A percentile compares a stretch with the other conserved stretches of the same genome.
phyloP scores from a whole-genome alignment of 2,113 vertebrate genomes.

The Condylura cristata region DNA sequence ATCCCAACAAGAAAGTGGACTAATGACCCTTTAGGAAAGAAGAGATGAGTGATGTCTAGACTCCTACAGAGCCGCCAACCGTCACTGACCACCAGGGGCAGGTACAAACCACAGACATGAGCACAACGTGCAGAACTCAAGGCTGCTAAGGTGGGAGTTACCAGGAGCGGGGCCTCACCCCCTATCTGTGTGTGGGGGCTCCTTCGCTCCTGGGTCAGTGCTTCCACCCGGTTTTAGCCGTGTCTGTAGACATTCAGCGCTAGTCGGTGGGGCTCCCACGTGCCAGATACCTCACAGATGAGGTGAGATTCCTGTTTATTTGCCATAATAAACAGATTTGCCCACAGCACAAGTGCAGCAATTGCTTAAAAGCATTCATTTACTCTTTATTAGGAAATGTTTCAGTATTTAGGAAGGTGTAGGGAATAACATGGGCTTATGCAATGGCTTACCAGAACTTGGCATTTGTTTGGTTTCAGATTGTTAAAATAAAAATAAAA shows the following conservation, averaged over 20 bases:
- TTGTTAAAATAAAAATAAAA: too few relatives aligned
- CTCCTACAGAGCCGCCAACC: too few relatives aligned
- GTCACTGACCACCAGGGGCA: rapidly evolving
- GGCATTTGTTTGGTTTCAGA: too few relatives aligned
- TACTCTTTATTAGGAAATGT: background rate
- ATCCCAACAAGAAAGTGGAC: background rate
- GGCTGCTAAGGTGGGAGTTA: rapidly evolving
- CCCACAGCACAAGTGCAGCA: background rate
- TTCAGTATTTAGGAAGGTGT: background rate
- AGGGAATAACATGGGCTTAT: background rate
- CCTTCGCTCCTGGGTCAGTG: too few relatives aligned
- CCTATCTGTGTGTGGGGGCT: background rate
- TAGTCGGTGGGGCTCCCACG: too few relatives aligned
- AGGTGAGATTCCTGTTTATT: background rate
- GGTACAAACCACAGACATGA: rapidly evolving
- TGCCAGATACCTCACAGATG: too few relatives aligned
- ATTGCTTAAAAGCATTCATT: background rate
- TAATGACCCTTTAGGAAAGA: background rate
- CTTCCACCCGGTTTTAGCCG: too few relatives aligned
- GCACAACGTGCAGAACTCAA: background rate
- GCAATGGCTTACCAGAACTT: background rate
- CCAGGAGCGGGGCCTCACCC: too few relatives aligned
- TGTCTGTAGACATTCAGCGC: too few relatives aligned
- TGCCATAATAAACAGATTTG: background rate
- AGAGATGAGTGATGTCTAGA: too few relatives aligned